phyloP scores from a whole-genome alignment of 2,888 invertebrate genomes.

The Hetaerina titia region DNA sequence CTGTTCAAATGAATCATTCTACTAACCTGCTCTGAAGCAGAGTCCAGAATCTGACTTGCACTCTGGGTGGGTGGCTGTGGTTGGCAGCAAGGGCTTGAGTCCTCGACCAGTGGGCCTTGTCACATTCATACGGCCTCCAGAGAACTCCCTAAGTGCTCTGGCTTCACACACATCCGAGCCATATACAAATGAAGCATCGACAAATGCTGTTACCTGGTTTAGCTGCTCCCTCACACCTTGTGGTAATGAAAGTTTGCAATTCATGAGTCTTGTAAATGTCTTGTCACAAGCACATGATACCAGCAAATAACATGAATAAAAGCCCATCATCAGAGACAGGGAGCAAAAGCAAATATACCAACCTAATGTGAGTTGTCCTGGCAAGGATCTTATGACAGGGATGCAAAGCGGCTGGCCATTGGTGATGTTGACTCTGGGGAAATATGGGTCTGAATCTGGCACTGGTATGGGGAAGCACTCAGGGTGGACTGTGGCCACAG shows the following conservation, averaged over 20 bases:
- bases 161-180: slow-evolving; percentile 78
- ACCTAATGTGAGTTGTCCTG: slow-evolving; percentile 80
- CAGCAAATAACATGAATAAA: no score
- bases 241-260: background rate
- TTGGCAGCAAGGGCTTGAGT: slow-evolving; percentile 77
- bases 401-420: slow-evolving; percentile 78
- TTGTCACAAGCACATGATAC: no score
- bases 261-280: background rate
- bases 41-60: slow-evolving; percentile 76
- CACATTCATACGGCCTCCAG: slow-evolving; percentile 76
- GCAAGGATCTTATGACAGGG: slow-evolving; percentile 78
- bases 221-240: slow-evolving; percentile 78
- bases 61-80: slow-evolving; percentile 76
- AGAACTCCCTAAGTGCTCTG: slow-evolving; percentile 75
- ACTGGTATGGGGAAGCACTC: slow-evolving; percentile 80
- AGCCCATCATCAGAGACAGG: background rate
- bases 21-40: slow-evolving; percentile 76
- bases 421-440: slow-evolving; percentile 76
- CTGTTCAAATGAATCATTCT: background rate
- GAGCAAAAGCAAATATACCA: slow-evolving; percentile 63
- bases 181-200: slow-evolving; percentile 78
- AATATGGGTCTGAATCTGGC: slow-evolving; percentile 78
- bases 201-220: slow-evolving; percentile 78
- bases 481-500: slow-evolving; percentile 77
- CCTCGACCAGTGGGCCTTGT: slow-evolving; percentile 74